Evolutionary conservation across 2,797 vertebrate species (phyloP).

Genomic region (Agapornis canus): DNA sequence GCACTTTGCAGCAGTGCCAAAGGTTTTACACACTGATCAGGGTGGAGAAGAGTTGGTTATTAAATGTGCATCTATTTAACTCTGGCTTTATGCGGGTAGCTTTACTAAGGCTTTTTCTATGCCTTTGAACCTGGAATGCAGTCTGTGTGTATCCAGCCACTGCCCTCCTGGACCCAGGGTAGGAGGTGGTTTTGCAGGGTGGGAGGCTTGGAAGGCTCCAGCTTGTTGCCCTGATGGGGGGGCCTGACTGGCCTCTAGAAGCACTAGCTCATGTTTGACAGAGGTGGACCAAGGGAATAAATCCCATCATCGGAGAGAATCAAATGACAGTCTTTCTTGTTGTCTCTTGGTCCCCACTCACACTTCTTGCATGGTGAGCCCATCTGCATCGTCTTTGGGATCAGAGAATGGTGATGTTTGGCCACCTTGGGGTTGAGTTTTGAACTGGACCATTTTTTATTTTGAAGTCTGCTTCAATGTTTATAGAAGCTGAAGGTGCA

Average conservation of each 20-base stretch:
- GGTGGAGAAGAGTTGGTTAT: not conserved
- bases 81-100: not conserved
- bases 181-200: not conserved
- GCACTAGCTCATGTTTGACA: not conserved
- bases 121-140: not conserved
- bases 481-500: not conserved
- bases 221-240: not conserved
- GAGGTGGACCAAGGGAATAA: not conserved
- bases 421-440: not conserved
- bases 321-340: not conserved
- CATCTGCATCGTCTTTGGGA: not conserved
- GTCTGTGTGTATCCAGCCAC: not conserved
- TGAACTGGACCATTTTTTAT: not conserved
- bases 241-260: not conserved
- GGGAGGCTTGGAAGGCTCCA: not conserved
- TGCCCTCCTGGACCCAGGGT: not conserved
- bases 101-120: not conserved
- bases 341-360: not conserved
- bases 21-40: not conserved
- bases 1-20: not conserved
- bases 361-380: too few relatives aligned
- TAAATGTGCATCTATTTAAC: not conserved
- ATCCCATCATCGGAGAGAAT: not conserved
- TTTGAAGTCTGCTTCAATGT: not conserved
- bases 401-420: not conserved